phyloP scores from a whole-genome alignment of 2,888 invertebrate genomes.

The Agrochola circellaris region DNA sequence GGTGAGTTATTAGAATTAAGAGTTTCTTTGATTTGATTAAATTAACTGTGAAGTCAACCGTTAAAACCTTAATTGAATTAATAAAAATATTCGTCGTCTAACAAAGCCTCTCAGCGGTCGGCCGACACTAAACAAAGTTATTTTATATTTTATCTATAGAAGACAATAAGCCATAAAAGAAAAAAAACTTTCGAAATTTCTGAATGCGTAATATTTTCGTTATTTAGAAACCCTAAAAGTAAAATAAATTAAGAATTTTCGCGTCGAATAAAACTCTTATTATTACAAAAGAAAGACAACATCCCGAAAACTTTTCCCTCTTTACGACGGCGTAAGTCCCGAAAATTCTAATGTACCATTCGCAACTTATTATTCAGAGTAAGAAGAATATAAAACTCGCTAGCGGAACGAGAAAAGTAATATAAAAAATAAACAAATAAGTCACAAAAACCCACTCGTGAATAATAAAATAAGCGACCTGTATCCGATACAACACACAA shows the following conservation, averaged over 20 bases:
- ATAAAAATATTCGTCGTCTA: slow-evolving; percentile 21
- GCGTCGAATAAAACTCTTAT: slow-evolving; percentile 50
- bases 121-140: slow-evolving; percentile 13
- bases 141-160: background rate
- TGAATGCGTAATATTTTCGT: slow-evolving; percentile 44
- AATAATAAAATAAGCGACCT: slow-evolving; percentile 75
- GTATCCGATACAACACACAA: slow-evolving; percentile 71
- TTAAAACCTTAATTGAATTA: slow-evolving; percentile 33
- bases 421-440: slow-evolving; percentile 71
- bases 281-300: slow-evolving; percentile 63
- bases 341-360: slow-evolving; percentile 63
- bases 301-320: slow-evolving; percentile 56
- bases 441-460: slow-evolving; percentile 69
- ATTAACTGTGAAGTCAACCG: slow-evolving; percentile 26
- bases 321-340: slow-evolving; percentile 55
- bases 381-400: slow-evolving; percentile 62
- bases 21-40: slow-evolving; percentile 55
- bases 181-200: slow-evolving; percentile 39
- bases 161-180: slow-evolving; percentile 40
- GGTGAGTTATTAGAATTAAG: slow-evolving; percentile 54
- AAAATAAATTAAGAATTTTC: slow-evolving; percentile 55
- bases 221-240: slow-evolving; percentile 44
- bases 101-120: slow-evolving; percentile 8
- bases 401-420: slow-evolving; percentile 66
- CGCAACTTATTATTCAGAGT: slow-evolving; percentile 62